These are phyloP conservation scores for Hydractinia echinata DNA, from an alignment of 30 jellyfish, hydroid and myxozoan genomes.

Conservation along the genomic window DNA sequence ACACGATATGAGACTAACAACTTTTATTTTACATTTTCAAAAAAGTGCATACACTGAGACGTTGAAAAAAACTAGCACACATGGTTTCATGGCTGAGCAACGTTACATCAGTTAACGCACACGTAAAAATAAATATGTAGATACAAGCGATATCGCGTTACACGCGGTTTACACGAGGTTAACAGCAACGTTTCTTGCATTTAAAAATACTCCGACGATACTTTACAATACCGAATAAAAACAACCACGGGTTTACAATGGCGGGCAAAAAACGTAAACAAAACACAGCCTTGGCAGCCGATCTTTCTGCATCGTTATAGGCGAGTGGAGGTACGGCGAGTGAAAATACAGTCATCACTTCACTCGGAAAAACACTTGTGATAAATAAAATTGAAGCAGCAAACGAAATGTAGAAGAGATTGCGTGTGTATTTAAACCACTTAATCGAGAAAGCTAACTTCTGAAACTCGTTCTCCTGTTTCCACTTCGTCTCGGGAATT, in stretches of 20 bases:
- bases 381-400: background rate
- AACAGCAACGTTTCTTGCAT: background rate
- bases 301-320: conserved; percentile 1
- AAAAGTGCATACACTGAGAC: too few relatives aligned
- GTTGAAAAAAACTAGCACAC: too few relatives aligned
- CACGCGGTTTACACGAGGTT: too few relatives aligned
- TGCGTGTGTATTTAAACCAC: conserved; percentile 6
- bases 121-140: too few relatives aligned
- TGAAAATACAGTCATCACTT: background rate
- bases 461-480: conserved; percentile 5
- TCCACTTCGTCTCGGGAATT: conserved; percentile 8
- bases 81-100: too few relatives aligned
- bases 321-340: background rate
- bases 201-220: conserved; percentile 9
- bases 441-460: background rate
- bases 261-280: conserved; percentile 1
- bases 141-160: too few relatives aligned
- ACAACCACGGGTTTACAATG: conserved; percentile 3
- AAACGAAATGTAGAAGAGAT: background rate
- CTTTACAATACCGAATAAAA: background rate
- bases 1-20: too few relatives aligned
- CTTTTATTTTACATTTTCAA: too few relatives aligned
- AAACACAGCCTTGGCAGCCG: conserved; percentile 1
- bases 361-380: background rate
- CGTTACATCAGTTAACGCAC: too few relatives aligned